phyloP scores from a whole-genome alignment of 1,140 invertebrate species.

The Formica selysi region DNA sequence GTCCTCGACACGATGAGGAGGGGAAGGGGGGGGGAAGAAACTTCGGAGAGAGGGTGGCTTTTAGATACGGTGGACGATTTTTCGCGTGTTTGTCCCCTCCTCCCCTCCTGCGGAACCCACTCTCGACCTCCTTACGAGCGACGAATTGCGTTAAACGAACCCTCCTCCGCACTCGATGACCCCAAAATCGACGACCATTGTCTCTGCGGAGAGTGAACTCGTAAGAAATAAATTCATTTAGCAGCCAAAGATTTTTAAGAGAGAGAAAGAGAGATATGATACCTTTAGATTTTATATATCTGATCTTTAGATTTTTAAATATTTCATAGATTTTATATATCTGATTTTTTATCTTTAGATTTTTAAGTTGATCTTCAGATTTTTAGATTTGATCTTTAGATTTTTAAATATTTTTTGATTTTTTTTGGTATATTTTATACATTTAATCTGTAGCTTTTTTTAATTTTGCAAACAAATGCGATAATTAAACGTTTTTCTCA shows the following conservation, averaged over 20 bases:
- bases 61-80: conserved; percentile 82
- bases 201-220: neutral
- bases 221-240: neutral
- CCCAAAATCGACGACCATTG: neutral
- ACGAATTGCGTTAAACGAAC: conserved; percentile 44
- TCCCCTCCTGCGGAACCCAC: neutral
- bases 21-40: neutral
- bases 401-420: no score
- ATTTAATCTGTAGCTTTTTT: neutral
- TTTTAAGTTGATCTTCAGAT: no score
- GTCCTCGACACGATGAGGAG: conserved; percentile 14
- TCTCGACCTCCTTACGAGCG: conserved; percentile 32
- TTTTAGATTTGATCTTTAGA: no score
- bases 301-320: no score
- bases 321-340: no score
- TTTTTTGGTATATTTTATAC: neutral
- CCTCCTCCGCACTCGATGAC: neutral
- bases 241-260: neutral
- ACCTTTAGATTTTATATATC: no score
- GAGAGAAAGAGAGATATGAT: neutral
- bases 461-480: neutral
- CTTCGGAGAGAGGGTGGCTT: conserved; percentile 68
- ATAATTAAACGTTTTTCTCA: neutral
- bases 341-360: no score
- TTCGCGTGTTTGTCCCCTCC: conserved; percentile 61